Base-by-base conservation (phyloP, 2,797 vertebrate species). In the Potorous gilbertii region DNA sequence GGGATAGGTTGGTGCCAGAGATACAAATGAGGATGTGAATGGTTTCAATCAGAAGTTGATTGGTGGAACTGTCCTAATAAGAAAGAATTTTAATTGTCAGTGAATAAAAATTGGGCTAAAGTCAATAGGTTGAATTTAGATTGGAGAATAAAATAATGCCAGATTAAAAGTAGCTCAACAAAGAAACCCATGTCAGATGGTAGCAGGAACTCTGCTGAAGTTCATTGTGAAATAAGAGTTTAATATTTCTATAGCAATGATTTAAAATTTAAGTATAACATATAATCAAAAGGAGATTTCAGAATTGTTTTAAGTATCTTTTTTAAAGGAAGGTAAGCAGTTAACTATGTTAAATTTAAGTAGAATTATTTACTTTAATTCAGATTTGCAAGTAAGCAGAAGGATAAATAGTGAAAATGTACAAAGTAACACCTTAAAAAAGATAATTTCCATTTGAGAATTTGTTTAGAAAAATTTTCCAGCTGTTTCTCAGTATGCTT, bases 211-310 rank as follows among this genome's bases (percentile, higher is more conserved):
- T 57, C 6, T 10, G 52, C 52, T 52, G 52, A 52, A 90, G 16
- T 93, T 93, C 91, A 92, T 95, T 57, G 55, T 95, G 87, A 74
- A 97, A 34, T 91, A 95, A 93, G 89, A 56, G 54, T 95, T 18
- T 97, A 91, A 96, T 93, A 90, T 97, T 95, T 96, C 96, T 98
- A 97, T 87, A 57, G 11, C 81, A 94, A n/a, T 98, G 93, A 95
- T 89, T 92, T 52, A 52, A 52, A 52, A 52, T 52, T 97, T 95
- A 95, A 92, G 3, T 97, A 93, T 97, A 96, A 96, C 95, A 91
- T 98, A 94, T 96, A 96, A 97, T 97, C 97, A 94, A 94, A 97
- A 94, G 96, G 59, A 95, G 96, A 96, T 97, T 97, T 97, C 95
- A 96, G 55, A 95, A 95, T 95, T 52, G 96, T 93, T 97, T 95